phyloP scores from a whole-genome alignment of 92 coral and sea anemone species.

The Epizoanthus scotinus region DNA sequence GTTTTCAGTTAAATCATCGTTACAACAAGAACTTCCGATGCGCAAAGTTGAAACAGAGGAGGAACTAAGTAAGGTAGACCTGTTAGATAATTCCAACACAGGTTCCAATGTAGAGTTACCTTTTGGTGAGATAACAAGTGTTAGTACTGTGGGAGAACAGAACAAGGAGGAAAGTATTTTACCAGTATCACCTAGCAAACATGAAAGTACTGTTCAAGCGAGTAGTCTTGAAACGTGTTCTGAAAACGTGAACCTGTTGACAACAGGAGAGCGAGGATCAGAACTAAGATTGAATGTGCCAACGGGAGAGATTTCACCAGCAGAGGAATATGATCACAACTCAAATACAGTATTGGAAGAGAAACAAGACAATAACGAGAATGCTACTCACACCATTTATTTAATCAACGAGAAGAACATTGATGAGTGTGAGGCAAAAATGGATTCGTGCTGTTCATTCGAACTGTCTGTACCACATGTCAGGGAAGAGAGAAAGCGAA shows the following conservation, averaged over 20 bases:
- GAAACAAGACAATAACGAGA: neutral
- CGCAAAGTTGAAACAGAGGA: neutral
- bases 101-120: neutral
- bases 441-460: neutral
- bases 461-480: neutral
- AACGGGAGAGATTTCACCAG: neutral
- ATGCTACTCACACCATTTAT: neutral
- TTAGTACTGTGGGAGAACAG: neutral
- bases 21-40: neutral
- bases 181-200: neutral
- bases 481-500: slow-evolving; percentile 30
- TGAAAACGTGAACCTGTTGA: neutral
- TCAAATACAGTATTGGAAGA: neutral
- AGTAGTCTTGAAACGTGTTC: neutral
- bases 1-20: neutral
- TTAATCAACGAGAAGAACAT: neutral
- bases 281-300: neutral
- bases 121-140: neutral
- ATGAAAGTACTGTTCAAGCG: neutral
- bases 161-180: neutral
- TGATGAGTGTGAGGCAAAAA: neutral
- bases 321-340: neutral
- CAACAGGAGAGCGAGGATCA: neutral
- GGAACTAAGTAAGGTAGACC: neutral
- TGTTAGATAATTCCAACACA: neutral